phyloP scores from a whole-genome alignment of 2,797 vertebrate genomes.

The Strix occidentalis region DNA sequence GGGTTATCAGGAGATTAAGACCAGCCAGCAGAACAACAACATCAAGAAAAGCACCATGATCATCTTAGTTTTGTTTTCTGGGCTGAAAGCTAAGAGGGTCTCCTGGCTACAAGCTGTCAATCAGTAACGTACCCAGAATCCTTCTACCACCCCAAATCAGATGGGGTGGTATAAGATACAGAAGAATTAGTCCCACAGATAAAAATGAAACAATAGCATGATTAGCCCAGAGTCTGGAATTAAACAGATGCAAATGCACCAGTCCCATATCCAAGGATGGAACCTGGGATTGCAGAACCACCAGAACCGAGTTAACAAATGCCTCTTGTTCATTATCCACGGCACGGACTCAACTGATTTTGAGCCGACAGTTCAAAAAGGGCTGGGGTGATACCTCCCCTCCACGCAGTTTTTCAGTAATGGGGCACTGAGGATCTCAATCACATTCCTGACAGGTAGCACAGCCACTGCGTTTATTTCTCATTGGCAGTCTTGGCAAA shows the following conservation, averaged over 20 bases:
- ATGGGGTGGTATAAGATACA: not conserved
- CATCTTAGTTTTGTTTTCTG: not conserved
- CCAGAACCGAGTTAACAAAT: not conserved
- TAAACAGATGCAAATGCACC: not conserved
- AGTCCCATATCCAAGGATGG: rapidly evolving
- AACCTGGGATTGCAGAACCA: not conserved
- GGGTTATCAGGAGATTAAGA: not conserved
- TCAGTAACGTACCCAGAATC: not conserved
- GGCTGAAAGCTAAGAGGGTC: not conserved
- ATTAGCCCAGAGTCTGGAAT: not conserved
- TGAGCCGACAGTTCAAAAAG: not conserved
- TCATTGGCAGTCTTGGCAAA: not conserved
- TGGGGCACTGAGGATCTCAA: not conserved
- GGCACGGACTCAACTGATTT: not conserved
- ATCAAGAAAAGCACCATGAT: not conserved
- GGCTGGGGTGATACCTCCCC: rapidly evolving
- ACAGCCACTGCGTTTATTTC: not conserved
- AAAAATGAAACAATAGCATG: not conserved
- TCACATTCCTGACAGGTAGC: not conserved
- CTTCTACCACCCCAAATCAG: not conserved
- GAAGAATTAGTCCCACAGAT: not conserved
- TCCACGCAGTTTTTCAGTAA: not conserved
- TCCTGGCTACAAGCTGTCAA: not conserved
- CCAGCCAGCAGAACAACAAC: not conserved
- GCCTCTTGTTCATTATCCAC: not conserved